These are phyloP conservation scores for Stramonita haemastoma DNA, from an alignment of 2,888 invertebrate genomes.

Conservation along the genomic window DNA sequence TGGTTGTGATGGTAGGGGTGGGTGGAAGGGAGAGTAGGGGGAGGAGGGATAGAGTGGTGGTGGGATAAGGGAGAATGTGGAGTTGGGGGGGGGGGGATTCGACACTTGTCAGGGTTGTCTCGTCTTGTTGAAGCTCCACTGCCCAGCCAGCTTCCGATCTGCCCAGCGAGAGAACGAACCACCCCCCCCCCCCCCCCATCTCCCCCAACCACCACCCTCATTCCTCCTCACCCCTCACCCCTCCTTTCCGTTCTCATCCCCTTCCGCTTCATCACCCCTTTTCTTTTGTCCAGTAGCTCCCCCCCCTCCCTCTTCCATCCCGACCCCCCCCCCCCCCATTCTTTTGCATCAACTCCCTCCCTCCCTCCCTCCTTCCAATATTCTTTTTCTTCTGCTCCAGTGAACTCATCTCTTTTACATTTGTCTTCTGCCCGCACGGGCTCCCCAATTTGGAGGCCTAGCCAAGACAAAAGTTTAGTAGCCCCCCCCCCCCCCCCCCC, in stretches of 20 bases:
- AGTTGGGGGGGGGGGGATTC: neutral
- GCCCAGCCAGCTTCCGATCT: neutral
- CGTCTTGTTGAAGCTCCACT: neutral
- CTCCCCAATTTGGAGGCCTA: neutral
- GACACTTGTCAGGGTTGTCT: conserved; percentile 4
- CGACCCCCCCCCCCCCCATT: neutral
- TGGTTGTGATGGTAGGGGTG: too few species aligned
- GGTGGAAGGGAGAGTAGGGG: neutral
- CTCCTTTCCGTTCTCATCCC: neutral
- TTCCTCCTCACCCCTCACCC: too few species aligned
- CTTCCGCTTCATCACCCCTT: neutral
- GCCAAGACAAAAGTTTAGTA: neutral
- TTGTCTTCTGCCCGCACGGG: neutral
- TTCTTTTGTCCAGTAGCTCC: neutral
- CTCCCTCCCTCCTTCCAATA: neutral
- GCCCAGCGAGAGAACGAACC: neutral
- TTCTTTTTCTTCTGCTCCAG: neutral
- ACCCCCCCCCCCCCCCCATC: neutral
- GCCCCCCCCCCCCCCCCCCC: too few species aligned
- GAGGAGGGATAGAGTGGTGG: neutral
- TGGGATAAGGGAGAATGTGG: neutral
- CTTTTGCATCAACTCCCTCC: neutral
- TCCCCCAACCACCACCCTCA: neutral
- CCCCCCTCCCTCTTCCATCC: neutral
- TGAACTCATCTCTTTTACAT: conserved; percentile 21